Base-by-base conservation (phyloP, 2,888 invertebrate species). In the Leistus spinibarbis region DNA sequence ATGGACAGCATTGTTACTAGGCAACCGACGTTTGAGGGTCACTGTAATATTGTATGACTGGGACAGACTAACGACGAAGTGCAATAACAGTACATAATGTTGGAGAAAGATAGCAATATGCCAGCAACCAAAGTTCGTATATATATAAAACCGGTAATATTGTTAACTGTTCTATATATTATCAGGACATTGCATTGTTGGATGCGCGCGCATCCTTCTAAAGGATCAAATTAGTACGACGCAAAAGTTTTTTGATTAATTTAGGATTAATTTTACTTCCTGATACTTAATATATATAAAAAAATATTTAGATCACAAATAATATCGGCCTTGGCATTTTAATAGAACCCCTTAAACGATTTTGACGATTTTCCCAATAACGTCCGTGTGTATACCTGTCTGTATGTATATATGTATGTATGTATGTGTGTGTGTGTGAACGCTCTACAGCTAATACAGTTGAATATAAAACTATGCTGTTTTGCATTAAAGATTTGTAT, bases 161-260 rank as follows among this genome's bases (percentile, higher is more conserved):
- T 82, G 83, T 82, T 83, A 82, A 83, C 83, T 84, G 83, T 83
- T 80, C 82, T 82, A 83, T 83, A 83, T 83, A 83, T 83, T 82
- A 80, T 78, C 80, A 78, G 79, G 80, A 80, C 81, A 82, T 83
- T 82, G 83, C 82, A 82, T 82, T 56, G 10, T 64, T 27, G 66
- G 40, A 65, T 54, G 54, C 60, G 60, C 20, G 66, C 65, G 72
- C 54, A 19, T 19, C 13, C 7, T 60, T 60, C 13, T 40, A 40
- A 40, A 40, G 40, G 40, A 40, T 40, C 3, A 40, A 40, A 40
- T 40, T 40, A 40, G 40, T 40, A 40, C 13, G 1, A 10, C 40
- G 40, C 40, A 10, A 40, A 40, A 40, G 40, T 40, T 40, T 40
- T 40, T 40, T 40, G 40, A 40, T 40, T 40, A 40, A 40, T 40